These are phyloP conservation scores for Athalia cordata DNA, from an alignment of 2,888 invertebrate species.

Conservation along the genomic window DNA sequence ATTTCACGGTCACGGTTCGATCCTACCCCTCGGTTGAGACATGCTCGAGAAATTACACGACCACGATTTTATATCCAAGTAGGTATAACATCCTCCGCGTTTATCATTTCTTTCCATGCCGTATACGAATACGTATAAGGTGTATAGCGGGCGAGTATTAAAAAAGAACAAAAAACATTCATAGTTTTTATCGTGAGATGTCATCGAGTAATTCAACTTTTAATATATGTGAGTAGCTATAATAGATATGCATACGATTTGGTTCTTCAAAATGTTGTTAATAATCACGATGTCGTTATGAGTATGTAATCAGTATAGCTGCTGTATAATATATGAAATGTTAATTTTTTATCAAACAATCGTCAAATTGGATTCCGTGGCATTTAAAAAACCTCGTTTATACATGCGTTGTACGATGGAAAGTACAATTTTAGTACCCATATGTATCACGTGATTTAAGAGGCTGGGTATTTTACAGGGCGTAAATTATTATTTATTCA, in stretches of 20 bases:
- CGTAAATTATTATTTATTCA: too few species aligned
- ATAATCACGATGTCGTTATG: neutral
- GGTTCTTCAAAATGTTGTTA: neutral
- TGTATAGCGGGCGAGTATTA: neutral
- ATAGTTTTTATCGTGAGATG: neutral
- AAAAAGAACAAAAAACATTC: neutral
- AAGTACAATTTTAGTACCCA: neutral
- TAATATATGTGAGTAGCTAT: neutral
- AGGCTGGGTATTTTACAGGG: too few species aligned
- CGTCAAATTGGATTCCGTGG: neutral
- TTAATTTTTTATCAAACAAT: neutral
- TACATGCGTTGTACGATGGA: neutral
- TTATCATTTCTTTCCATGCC: neutral
- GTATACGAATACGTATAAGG: neutral
- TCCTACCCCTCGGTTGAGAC: conserved; percentile 16
- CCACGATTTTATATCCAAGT: neutral
- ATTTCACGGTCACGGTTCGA: conserved; percentile 41
- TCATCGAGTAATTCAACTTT: conserved; percentile 18
- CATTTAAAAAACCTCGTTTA: neutral
- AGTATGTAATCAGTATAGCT: neutral
- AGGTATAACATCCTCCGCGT: conserved; percentile 5
- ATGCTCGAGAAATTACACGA: conserved; percentile 39
- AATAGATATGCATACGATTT: neutral
- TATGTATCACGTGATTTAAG: too few species aligned
- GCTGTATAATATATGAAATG: neutral